Percentiles rank a stretch among this genome's conserved stretches.
Evolutionary conservation across 2,797 vertebrate genomes (phyloP).

Genomic region (Holocentrus rufus): DNA sequence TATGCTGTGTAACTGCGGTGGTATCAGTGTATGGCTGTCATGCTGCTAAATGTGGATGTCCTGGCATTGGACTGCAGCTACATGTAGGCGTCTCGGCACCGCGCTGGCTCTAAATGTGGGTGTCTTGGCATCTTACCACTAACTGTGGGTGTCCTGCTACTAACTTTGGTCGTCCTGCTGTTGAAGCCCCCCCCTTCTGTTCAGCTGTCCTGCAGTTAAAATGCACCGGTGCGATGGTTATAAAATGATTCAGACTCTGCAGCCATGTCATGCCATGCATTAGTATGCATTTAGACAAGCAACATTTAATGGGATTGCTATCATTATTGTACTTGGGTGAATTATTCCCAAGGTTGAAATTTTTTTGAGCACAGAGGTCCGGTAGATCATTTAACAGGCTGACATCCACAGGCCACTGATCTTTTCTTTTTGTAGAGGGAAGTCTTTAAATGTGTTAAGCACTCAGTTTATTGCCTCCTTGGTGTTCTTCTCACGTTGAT

Average conservation of each 20-base stretch:
- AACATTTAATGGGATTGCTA: no score
- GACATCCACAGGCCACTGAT: not conserved
- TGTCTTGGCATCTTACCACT: not conserved
- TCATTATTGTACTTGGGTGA: no score
- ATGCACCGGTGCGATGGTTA: not conserved
- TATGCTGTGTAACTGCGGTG: conserved; percentile 21
- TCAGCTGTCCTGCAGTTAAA: not conserved
- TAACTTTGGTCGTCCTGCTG: conserved; percentile 33
- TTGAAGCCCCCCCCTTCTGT: conserved; percentile 6
- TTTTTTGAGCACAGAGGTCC: not conserved
- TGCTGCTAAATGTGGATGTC: conserved; percentile 38
- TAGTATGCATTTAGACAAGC: no score
- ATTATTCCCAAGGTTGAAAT: no score
- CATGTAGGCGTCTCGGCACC: conserved; percentile 31
- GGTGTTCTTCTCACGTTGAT: not conserved
- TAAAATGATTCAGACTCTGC: no score
- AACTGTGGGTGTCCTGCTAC: conserved; percentile 36
- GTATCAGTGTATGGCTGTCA: conserved; percentile 24
- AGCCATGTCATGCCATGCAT: no score
- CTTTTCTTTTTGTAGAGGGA: not conserved
- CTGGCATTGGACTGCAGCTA: conserved; percentile 32
- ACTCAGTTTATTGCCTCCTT: not conserved
- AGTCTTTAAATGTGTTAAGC: not conserved
- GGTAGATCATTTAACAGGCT: not conserved
- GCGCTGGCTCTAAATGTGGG: not conserved